A percentile compares a stretch with the other conserved stretches of the same genome.
phyloP scores from a whole-genome alignment of 2,113 vertebrate species.

The Daboia siamensis region DNA sequence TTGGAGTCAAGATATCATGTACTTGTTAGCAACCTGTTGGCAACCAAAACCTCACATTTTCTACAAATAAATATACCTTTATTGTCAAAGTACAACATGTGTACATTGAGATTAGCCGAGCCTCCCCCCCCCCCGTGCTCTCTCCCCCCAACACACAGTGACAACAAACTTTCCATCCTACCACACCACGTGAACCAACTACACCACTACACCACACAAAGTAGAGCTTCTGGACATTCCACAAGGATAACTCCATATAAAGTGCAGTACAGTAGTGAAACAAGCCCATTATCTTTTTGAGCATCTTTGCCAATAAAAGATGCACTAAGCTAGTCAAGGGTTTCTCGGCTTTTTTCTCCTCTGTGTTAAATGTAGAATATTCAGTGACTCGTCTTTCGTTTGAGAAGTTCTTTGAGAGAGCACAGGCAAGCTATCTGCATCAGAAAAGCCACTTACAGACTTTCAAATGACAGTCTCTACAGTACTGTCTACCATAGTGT shows the following conservation, averaged over 20 bases:
- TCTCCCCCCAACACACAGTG: too few species aligned
- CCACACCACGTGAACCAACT: too few species aligned
- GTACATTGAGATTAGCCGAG: too few species aligned
- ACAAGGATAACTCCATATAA: background rate
- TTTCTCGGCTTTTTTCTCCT: constrained; percentile 28
- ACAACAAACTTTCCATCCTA: too few species aligned
- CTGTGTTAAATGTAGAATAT: background rate
- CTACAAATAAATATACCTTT: too few species aligned
- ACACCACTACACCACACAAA: too few species aligned
- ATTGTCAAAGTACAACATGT: too few species aligned
- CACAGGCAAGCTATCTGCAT: constrained; percentile 52
- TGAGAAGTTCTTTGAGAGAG: constrained; percentile 48
- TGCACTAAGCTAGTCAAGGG: background rate
- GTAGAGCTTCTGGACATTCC: background rate
- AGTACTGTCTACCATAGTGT: background rate
- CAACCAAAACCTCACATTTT: background rate
- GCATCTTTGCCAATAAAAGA: background rate
- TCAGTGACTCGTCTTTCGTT: background rate
- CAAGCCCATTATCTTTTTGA: background rate
- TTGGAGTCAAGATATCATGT: background rate
- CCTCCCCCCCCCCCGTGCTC: too few species aligned
- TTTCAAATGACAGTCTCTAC: background rate
- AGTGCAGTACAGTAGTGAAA: background rate
- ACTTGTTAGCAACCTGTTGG: background rate
- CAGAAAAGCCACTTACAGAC: constrained; percentile 46